phyloP scores from a whole-genome alignment of 23 tunicate species.

The Ascidia mentula region DNA sequence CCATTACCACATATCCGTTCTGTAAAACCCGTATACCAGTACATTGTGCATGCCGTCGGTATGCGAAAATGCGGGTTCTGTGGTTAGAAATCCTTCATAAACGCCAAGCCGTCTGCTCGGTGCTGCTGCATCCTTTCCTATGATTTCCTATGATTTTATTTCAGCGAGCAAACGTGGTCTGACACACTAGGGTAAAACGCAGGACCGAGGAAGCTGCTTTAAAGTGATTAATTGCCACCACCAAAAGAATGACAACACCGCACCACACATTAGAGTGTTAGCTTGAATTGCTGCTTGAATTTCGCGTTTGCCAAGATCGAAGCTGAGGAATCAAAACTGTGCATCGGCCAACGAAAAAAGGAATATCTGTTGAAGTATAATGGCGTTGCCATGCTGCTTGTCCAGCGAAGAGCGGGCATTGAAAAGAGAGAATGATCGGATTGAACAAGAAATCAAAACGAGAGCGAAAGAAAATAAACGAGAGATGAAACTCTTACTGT shows the following conservation, averaged over 20 bases:
- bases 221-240: background rate
- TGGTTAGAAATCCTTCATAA: too few relatives aligned
- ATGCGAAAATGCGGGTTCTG: too few relatives aligned
- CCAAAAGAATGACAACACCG: background rate
- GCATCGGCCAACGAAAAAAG: too few relatives aligned
- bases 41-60: too few relatives aligned
- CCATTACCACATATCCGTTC: too few relatives aligned
- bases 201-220: background rate
- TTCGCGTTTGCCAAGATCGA: too few relatives aligned
- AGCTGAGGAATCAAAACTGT: too few relatives aligned
- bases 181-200: slow-evolving; percentile 1
- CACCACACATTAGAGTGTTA: background rate
- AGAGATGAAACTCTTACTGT: slow-evolving; percentile 62
- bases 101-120: too few relatives aligned
- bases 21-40: too few relatives aligned
- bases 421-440: slow-evolving; percentile 43
- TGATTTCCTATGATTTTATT: too few relatives aligned
- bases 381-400: slow-evolving; percentile 42
- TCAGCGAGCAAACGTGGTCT: background rate
- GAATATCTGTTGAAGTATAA: background rate
- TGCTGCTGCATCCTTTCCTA: too few relatives aligned
- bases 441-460: slow-evolving; percentile 34
- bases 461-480: slow-evolving; percentile 30
- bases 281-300: background rate
- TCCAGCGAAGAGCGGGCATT: slow-evolving; percentile 40